Conservation (phyloP, 2,113 vertebrate genomes). For the Ictalurus furcatus region DNA sequence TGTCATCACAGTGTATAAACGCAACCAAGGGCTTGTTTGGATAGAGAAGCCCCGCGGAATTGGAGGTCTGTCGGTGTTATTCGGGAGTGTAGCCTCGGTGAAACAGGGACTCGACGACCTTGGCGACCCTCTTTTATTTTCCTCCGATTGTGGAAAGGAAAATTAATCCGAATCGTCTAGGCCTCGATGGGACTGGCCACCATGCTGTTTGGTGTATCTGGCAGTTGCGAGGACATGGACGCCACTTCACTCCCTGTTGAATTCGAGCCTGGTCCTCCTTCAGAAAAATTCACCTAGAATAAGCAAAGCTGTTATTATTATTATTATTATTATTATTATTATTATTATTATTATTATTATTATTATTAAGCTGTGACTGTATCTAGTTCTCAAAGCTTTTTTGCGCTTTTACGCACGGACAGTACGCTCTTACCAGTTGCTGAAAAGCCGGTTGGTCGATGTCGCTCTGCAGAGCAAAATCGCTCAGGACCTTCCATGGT, state of each 20-base stretch:
- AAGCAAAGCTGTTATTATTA: not conserved
- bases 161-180: constrained; percentile 76
- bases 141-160: constrained; percentile 32
- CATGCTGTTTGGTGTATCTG: constrained; percentile 99
- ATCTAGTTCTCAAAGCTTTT: not conserved
- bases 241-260: constrained; percentile 98
- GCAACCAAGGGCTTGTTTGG: constrained; percentile 80
- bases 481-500: constrained; percentile 98
- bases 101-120: constrained; percentile 49
- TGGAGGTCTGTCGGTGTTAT: constrained; percentile 64
- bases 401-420: constrained; percentile 27
- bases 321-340: constrained; percentile 24
- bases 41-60: constrained; percentile 82
- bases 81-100: constrained; percentile 37
- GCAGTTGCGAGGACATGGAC: constrained; percentile 98
- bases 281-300: constrained; percentile 93
- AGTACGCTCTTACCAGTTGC: constrained; percentile 87
- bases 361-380: not conserved
- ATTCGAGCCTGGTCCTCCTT: constrained; percentile 96
- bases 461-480: constrained; percentile 99
- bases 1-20: constrained; percentile 99
- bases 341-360: not conserved
- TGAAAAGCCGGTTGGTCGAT: constrained; percentile 99
- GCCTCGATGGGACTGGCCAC: constrained; percentile 98
- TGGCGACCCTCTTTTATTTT: constrained; percentile 30